Base-by-base conservation (phyloP, 2,113 vertebrate genomes). In the Sapayoa aenigma region DNA sequence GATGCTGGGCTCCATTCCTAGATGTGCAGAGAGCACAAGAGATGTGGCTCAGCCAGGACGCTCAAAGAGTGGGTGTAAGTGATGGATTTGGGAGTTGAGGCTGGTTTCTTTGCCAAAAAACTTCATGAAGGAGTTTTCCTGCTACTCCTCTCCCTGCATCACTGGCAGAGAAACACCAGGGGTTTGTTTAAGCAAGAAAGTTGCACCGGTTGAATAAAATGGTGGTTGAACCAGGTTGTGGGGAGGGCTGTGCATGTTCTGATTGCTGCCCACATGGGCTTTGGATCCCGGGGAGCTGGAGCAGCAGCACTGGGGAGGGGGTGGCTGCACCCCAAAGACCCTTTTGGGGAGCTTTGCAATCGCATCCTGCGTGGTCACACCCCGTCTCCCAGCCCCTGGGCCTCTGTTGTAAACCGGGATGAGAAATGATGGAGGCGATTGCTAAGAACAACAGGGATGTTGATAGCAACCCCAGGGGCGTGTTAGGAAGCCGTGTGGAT, bases 391-490 rank as follows among this genome's bases (percentile, higher is more conserved):
- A 46, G 68, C 55, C 81, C 53, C 71, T 10, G 88, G 81, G 91
- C 84, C 68, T 80, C 24, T 17, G 90, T 25, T 37, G 75, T 2
- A 77, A 59, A 50, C 58, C 1, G 17, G 67, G 67, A 4, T 31
- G 90, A 91, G 21, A 85, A 93, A 84, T 5, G 80, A 55, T 60
- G 95, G 95, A 53, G 90, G 76, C 1, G 24, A 91, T 88, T 2
- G 63, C 92, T 73, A 44, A 53, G 88, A 66, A 90, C 88, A 84
- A 69, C 84, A 84, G 82, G 87, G 92, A 11, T 94, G 94, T 94
- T 92, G 96, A 65, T 82, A 83, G 92, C 95, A 94, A 93, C 71
- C 92, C 90, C 92, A 86, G 89, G 73, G 93, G 89, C 5, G 89
- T 86, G 93, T 91, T 66, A 6, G 87, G 96, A 44, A 94, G 94